Evolutionary conservation across 2,888 invertebrate genomes (phyloP).

Genomic region (Euclidia mi): DNA sequence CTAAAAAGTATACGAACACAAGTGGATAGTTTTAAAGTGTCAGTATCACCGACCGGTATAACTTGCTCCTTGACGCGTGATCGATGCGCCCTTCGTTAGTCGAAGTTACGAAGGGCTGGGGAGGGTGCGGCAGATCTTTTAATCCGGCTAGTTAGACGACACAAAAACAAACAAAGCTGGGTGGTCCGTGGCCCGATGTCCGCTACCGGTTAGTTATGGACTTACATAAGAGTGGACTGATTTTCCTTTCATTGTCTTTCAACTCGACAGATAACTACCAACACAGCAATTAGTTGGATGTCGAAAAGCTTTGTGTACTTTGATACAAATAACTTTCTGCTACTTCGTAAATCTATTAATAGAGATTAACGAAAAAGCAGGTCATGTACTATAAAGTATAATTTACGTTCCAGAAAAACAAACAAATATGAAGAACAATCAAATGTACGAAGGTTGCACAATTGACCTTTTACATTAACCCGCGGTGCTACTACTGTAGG

Average conservation of each 20-base stretch:
- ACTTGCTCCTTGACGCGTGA: constrained; percentile 54
- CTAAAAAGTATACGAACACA: constrained; percentile 60
- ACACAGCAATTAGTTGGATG: constrained; percentile 5
- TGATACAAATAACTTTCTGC: no score
- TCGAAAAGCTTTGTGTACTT: no score
- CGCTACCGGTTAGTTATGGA: constrained; percentile 53
- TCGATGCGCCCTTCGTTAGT: constrained; percentile 52
- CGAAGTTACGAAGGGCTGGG: constrained; percentile 30
- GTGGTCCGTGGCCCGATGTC: constrained; percentile 75
- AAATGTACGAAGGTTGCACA: constrained; percentile 30
- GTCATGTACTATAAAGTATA: not conserved
- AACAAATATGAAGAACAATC: not conserved
- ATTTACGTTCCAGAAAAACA: not conserved
- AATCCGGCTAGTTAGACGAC: constrained; percentile 59
- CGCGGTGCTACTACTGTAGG: constrained; percentile 9
- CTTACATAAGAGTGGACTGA: constrained; percentile 59
- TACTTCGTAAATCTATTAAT: no score
- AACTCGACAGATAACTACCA: constrained; percentile 33
- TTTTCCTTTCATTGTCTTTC: constrained; percentile 58
- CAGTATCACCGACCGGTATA: constrained; percentile 58
- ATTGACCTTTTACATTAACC: constrained; percentile 25
- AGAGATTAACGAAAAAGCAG: no score
- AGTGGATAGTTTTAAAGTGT: constrained; percentile 68
- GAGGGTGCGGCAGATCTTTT: constrained; percentile 49
- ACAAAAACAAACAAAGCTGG: constrained; percentile 76